Evolutionary conservation across 1,140 invertebrate genomes (phyloP).

Genomic region (Sipha flava): DNA sequence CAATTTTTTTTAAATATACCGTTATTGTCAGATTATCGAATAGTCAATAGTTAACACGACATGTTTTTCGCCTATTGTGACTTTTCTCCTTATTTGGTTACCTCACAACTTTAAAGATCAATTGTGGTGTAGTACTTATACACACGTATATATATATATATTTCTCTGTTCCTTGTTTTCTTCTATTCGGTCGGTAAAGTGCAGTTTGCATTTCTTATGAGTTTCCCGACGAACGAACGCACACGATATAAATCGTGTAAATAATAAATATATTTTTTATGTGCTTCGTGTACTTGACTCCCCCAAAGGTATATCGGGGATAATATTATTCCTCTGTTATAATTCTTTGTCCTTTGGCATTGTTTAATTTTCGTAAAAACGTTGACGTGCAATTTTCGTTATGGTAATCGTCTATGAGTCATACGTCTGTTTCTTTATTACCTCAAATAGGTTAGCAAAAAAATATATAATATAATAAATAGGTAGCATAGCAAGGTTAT

Average conservation of each 20-base stretch:
- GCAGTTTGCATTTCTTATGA: constrained; percentile 26
- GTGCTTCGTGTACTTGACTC: neutral
- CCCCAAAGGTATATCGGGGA: neutral
- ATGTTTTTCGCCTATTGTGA: neutral
- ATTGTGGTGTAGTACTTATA: neutral
- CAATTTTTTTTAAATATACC: no score
- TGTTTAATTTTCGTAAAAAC: neutral
- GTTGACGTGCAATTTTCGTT: neutral
- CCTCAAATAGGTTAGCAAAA: neutral
- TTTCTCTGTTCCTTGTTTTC: neutral
- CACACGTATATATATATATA: neutral
- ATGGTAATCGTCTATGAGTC: neutral
- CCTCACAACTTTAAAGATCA: neutral
- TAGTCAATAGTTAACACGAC: no score
- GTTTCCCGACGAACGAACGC: neutral
- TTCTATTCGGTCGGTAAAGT: constrained; percentile 9
- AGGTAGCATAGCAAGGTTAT: no score
- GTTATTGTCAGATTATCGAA: no score
- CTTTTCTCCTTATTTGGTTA: neutral
- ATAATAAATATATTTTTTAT: constrained; percentile 26
- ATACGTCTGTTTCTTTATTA: neutral
- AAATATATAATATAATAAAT: neutral
- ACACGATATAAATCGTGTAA: neutral
- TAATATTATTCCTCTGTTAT: neutral
- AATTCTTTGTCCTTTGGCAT: neutral